phyloP scores from a whole-genome alignment of 2,113 vertebrate genomes.

The Psittacus erithacus region DNA sequence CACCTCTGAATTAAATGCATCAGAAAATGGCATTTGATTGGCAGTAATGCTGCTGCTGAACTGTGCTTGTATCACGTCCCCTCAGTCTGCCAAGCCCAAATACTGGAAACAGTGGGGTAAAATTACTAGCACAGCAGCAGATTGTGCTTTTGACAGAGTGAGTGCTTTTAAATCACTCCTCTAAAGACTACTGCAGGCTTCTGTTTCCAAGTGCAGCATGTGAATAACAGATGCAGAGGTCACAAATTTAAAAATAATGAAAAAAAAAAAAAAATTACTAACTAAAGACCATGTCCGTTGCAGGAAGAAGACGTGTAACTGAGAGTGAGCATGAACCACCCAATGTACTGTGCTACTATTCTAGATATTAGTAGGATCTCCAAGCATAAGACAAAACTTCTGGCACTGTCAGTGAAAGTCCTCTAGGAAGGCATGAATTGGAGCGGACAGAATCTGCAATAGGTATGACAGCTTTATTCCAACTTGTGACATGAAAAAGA shows the following conservation, averaged over 20 bases:
- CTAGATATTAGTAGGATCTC: not conserved
- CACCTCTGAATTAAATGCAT: not conserved
- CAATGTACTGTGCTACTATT: not conserved
- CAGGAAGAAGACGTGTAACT: not conserved
- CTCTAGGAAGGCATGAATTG: not conserved
- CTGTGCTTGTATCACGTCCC: not conserved
- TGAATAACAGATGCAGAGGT: slow-evolving; percentile 3
- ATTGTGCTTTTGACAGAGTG: not conserved
- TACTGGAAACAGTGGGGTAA: not conserved
- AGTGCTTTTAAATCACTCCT: slow-evolving; percentile 12
- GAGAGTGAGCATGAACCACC: not conserved
- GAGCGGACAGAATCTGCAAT: not conserved
- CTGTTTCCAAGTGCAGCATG: not conserved
- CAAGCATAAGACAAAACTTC: not conserved
- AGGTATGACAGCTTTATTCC: not conserved
- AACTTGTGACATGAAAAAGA: not conserved
- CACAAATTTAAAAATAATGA: not conserved
- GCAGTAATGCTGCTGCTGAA: not conserved
- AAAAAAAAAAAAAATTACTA: not conserved
- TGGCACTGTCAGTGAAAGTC: not conserved
- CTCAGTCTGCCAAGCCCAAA: not conserved
- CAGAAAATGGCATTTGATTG: not conserved
- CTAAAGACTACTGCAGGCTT: not conserved
- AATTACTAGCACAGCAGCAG: not conserved
- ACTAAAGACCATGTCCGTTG: not conserved